These are phyloP conservation scores for Gymnocheta viridis DNA, from an alignment of 2,888 invertebrate genomes.

Conservation along the genomic window DNA sequence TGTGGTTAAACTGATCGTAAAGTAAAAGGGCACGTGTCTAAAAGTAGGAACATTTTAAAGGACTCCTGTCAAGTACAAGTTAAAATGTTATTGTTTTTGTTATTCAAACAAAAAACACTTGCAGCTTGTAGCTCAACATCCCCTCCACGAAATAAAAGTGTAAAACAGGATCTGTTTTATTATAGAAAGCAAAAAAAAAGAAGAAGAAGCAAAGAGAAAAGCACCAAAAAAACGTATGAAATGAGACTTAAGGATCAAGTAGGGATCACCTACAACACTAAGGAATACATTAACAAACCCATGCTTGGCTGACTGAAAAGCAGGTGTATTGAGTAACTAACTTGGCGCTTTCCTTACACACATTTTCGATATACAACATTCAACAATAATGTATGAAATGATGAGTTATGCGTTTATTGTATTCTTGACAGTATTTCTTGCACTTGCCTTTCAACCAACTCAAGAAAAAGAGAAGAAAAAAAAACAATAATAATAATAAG, in stretches of 20 bases:
- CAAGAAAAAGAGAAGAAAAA: neutral
- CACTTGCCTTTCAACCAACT: conserved; percentile 27
- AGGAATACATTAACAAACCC: neutral
- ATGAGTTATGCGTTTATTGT: conserved; percentile 59
- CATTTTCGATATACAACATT: conserved; percentile 27
- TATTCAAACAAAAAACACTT: conserved; percentile 37
- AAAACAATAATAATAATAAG: conserved; percentile 28
- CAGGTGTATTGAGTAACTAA: conserved; percentile 45
- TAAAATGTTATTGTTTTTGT: conserved; percentile 45
- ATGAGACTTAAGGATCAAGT: conserved; percentile 40
- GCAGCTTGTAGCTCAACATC: conserved; percentile 62
- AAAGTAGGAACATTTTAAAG: conserved; percentile 21
- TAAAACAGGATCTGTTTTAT: conserved; percentile 52
- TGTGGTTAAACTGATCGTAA: conserved; percentile 52
- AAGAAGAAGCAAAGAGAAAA: neutral
- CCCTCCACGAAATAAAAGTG: conserved; percentile 41
- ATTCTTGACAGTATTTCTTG: conserved; percentile 30
- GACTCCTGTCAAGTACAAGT: conserved; percentile 38
- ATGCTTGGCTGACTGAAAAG: neutral
- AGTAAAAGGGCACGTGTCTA: conserved; percentile 60
- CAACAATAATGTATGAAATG: conserved; percentile 55
- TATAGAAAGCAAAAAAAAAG: neutral
- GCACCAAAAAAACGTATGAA: conserved; percentile 17
- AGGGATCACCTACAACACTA: conserved; percentile 64
- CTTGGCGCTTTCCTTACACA: conserved; percentile 53